Base-by-base conservation (phyloP, 2,113 vertebrate species). In the Aldabrachelys gigantea region DNA sequence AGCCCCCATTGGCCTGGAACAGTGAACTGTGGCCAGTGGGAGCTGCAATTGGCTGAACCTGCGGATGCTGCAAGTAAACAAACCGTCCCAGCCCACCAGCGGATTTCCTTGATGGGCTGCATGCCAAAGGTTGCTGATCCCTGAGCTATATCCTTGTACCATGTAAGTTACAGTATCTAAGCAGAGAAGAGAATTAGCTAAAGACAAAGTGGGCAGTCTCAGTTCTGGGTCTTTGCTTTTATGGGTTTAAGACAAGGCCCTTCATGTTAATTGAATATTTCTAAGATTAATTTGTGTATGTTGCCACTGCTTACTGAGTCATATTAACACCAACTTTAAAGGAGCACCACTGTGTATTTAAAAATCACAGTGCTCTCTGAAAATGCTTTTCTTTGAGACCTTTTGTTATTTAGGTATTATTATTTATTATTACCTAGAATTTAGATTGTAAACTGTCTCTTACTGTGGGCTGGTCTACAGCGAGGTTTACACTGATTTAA, bases 351-450 rank as follows among this genome's bases (percentile, higher is more conserved):
- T 93, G 83, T 38, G 89, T 92, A 81, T 1, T 0, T 10, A 91
- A 88, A 0, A 0, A 6, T 85, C 62, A 29, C 65, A 80, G 22
- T 91, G 13, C 25, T 27, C 49, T 24, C 81, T 52, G 85, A 92
- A 96, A 97, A 96, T 92, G 59, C 75, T 83, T 35, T 65, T 94
- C 87, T 85, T 88, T 56, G 52, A 88, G 81, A 90, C 87, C 85
- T 95, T 83, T 92, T 92, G 95, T 96, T 96, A 95, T 89, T 0
- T 1, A 90, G 85, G 81, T 41, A 92, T 95, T 96, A 88, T 89
- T 41, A 92, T 95, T 89, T 89, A 87, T 94, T 87, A 87, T 94
- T 89, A 92, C 78, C 94, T 91, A 79, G 89, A 85, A 87, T 88
- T 89, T 92, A 75, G 90, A 93, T 72, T 86, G 53, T 89, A 96